These are phyloP conservation scores for Campaea margaritaria DNA, from an alignment of 2,888 invertebrate genomes.

Conservation along the genomic window DNA sequence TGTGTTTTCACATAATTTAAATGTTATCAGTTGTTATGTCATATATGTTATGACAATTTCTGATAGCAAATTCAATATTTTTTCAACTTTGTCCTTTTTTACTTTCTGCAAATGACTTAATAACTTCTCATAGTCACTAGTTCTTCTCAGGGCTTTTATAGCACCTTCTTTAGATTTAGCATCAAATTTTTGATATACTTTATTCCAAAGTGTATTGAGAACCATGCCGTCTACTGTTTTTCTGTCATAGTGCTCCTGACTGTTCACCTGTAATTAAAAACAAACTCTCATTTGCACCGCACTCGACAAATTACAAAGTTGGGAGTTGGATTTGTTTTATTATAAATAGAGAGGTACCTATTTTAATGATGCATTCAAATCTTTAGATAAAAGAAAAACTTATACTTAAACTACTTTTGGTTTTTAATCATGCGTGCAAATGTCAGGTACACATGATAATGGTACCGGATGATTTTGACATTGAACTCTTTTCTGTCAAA, in stretches of 20 bases:
- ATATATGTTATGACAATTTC: constrained; percentile 68
- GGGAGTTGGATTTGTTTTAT: no score
- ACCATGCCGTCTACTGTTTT: constrained; percentile 73
- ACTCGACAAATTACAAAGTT: no score
- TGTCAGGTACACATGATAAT: no score
- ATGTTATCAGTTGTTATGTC: constrained; percentile 36
- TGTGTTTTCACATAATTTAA: neutral
- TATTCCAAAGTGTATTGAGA: constrained; percentile 72
- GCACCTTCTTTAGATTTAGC: constrained; percentile 63
- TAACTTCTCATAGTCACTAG: constrained; percentile 66
- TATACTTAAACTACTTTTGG: no score
- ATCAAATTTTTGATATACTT: constrained; percentile 65
- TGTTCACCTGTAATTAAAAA: constrained; percentile 49
- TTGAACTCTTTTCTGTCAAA: no score
- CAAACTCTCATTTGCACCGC: neutral
- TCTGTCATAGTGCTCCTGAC: constrained; percentile 51
- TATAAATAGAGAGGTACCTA: no score
- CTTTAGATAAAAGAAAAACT: no score
- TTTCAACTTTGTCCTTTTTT: constrained; percentile 64
- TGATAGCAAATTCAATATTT: constrained; percentile 60
- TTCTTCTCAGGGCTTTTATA: constrained; percentile 60
- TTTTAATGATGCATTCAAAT: no score
- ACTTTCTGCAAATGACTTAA: constrained; percentile 59
- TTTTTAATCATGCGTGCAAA: no score
- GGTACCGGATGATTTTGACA: no score